Base-by-base conservation (phyloP, 2,888 invertebrate species). In the Drosophila fungiperda region DNA sequence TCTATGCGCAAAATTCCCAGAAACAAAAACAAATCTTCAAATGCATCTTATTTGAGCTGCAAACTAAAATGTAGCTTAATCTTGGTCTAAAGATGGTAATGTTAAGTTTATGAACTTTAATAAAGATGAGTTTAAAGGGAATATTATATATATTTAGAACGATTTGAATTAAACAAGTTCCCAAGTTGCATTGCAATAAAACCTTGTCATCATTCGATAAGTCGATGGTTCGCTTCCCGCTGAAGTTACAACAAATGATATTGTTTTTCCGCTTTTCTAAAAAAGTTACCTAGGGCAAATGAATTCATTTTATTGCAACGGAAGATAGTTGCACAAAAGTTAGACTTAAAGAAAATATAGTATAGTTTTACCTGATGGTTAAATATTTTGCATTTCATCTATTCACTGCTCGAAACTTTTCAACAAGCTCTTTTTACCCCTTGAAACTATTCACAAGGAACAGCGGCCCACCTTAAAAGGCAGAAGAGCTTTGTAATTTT, bases 401-500 rank as follows among this genome's bases (percentile, higher is more conserved):
- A 40, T 42, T 17, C 32, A 15, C 23, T 54, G 55, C 33, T 26
- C 3, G 23, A n/a, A 32, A 64, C 17, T 63, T 45, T 29, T 7
- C 23, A 40, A 20, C 45, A 64, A 64, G n/a, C 26, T 15, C 45
- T 35, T 45, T 35, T n/a, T 29, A 12, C 33, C 33, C 7, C 20
- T 26, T 38, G 33, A 49, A 49, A 35, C 63, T 53, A 64, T n/a
- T 57, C 12, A 35, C 26, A 52, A 63, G 49, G 26, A 20, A 23
- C 33, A 12, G n/a, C 50, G 15, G 12, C 12, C 26, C n/a, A 23
- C 11, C 60, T 61, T 12, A 26, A 52, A 11, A n/a, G 26, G 48
- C 26, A 40, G 12, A 40, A 48, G n/a, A 61, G 50, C 49, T 77
- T 52, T 57, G 32, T 48, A 17, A 40, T 36, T 23, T 45, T 26